These are phyloP conservation scores for Hypomesus transpacificus DNA, from an alignment of 2,113 vertebrate genomes.

Conservation along the genomic window DNA sequence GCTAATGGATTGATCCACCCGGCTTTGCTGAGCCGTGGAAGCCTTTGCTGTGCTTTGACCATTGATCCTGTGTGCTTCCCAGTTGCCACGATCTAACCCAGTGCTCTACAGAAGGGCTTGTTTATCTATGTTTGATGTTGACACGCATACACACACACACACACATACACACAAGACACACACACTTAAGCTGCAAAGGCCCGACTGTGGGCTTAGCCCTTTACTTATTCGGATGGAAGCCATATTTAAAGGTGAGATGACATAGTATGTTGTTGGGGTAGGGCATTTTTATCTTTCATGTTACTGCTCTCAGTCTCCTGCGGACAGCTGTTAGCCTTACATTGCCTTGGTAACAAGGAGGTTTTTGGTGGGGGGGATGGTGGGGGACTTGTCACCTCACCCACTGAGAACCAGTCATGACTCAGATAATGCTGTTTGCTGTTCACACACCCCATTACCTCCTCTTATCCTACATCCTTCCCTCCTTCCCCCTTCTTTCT, in stretches of 20 bases:
- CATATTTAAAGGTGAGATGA: not conserved
- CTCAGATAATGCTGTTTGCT: not conserved
- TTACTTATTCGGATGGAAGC: not conserved
- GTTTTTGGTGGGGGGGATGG: not conserved
- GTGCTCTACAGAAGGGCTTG: constrained; percentile 9
- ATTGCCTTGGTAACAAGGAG: not conserved
- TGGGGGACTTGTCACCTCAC: no score
- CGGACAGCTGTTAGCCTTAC: not conserved
- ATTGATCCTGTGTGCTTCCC: constrained; percentile 33
- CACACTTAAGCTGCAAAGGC: not conserved
- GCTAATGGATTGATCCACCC: constrained; percentile 35
- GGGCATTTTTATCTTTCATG: not conserved
- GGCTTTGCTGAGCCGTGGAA: constrained; percentile 39
- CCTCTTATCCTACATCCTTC: not conserved
- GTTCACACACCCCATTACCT: not conserved
- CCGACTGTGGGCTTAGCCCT: not conserved
- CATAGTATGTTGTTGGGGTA: not conserved
- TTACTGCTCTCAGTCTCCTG: not conserved
- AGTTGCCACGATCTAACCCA: constrained; percentile 24
- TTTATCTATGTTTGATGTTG: constrained; percentile 9
- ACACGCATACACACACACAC: not conserved
- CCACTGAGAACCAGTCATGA: no score
- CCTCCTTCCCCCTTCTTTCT: not conserved
- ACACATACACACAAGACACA: not conserved
- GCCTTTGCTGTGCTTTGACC: constrained; percentile 26